phyloP scores from a whole-genome alignment of 2,113 vertebrate genomes.

The Ramphastos sulfuratus region DNA sequence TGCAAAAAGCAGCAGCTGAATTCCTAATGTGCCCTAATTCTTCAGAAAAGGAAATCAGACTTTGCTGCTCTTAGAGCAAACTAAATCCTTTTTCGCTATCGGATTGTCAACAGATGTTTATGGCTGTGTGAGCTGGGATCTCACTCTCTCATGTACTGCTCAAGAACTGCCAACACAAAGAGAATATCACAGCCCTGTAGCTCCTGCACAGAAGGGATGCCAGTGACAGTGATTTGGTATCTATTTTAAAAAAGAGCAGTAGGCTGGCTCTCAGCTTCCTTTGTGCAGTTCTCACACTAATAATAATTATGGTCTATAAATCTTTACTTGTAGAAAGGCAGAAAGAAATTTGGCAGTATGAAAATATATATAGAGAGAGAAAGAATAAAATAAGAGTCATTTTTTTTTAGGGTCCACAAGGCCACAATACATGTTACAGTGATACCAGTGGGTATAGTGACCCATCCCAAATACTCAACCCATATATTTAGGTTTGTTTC shows the following conservation, averaged over 20 bases:
- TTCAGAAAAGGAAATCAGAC: neutral
- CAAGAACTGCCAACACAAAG: neutral
- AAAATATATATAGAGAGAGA: neutral
- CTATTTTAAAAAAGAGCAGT: slow-evolving; percentile 9
- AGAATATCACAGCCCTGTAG: neutral
- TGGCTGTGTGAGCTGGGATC: neutral
- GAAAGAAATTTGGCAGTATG: neutral
- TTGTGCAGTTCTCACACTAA: neutral
- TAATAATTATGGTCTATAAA: neutral
- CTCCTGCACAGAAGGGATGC: neutral
- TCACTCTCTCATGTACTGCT: neutral
- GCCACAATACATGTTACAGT: neutral
- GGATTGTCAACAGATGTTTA: neutral
- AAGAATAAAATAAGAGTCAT: neutral
- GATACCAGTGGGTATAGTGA: neutral
- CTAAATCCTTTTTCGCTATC: neutral
- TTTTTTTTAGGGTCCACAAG: neutral
- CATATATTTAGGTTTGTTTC: neutral
- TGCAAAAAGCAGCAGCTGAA: neutral
- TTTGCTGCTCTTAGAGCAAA: neutral
- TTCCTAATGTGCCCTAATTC: neutral
- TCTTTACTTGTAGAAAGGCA: neutral
- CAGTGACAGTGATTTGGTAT: neutral
- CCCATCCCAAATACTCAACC: neutral
- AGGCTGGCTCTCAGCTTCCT: neutral